Conservation (phyloP, 2,113 vertebrate genomes). For the Hemicordylus capensis region DNA sequence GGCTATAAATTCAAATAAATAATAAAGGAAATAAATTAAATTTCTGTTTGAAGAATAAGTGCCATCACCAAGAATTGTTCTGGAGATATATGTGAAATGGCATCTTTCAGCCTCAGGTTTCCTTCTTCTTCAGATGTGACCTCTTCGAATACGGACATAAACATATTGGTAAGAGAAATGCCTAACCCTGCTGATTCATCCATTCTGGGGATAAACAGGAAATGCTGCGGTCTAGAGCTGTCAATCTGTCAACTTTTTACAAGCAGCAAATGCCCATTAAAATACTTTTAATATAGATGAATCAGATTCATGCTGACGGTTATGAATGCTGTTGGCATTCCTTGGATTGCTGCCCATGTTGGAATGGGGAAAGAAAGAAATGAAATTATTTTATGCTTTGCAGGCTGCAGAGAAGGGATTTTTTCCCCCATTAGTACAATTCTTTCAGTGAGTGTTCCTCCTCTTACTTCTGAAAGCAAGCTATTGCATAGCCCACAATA, state of each 20-base stretch:
- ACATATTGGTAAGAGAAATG: constrained; percentile 5
- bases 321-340: background rate
- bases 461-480: background rate
- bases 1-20: background rate
- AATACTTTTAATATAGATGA: constrained; percentile 18
- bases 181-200: background rate
- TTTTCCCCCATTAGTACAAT: background rate
- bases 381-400: background rate
- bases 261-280: constrained; percentile 10
- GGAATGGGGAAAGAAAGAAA: background rate
- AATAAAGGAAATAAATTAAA: background rate
- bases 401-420: background rate
- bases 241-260: constrained; percentile 15
- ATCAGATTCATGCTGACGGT: background rate
- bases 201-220: constrained; percentile 4
- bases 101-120: background rate
- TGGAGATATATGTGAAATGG: background rate
- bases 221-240: background rate
- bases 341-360: background rate
- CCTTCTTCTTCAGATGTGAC: background rate
- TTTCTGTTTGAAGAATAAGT: background rate
- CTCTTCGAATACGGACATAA: background rate
- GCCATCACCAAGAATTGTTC: background rate
- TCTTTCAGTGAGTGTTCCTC: background rate
- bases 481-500: background rate